Base-by-base conservation (phyloP, 1,140 invertebrate genomes). In the Sitophilus oryzae region DNA sequence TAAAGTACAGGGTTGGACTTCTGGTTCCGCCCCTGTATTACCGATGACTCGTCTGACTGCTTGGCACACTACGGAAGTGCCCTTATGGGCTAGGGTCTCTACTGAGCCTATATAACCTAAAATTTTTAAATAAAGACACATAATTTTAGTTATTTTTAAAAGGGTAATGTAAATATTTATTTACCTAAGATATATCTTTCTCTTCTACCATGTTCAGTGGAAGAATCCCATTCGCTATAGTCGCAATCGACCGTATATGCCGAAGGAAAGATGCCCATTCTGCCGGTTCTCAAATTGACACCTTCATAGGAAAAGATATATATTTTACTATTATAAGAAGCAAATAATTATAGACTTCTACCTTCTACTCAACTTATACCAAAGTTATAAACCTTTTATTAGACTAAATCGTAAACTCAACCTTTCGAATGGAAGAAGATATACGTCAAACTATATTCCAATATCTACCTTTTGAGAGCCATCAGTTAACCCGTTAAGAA, bases 241-340 rank as follows among this genome's bases (percentile, higher is more conserved):
- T 96, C 92, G 71, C 96, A 85, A 67, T 98, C 94, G 2, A 94
- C 93, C 4, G 93, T 93, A 69, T 97, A 96, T 11, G 95, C 93
- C 41, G 91, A 91, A 1, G 95, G 96, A 70, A 98, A 98, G 44
- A 97, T 94, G 9, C 96, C 96, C 75, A 91, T 86, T 49, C 89
- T 79, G 18, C 91, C 91, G 0, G 93, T 93, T 59, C 93, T 77
- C 41, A 98, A 73, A 76, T 98, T 98, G 0, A 96, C 90, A 35
- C 91, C 91, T 93, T 65, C 49, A 73, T 67, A 38, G 48, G 11
- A 40, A 46, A 15, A 0, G 11, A 14, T 42, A 6, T 15, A 36
- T 3, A 36, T 36, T 36, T 15, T 14, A 36, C 35, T 36, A 14
- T 36, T 36, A 2, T 3, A 11, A 6, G 16, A 36, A n/a, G n/a